Conservation (phyloP, 2,888 invertebrate genomes). For the Branchinecta sandiegonensis region DNA sequence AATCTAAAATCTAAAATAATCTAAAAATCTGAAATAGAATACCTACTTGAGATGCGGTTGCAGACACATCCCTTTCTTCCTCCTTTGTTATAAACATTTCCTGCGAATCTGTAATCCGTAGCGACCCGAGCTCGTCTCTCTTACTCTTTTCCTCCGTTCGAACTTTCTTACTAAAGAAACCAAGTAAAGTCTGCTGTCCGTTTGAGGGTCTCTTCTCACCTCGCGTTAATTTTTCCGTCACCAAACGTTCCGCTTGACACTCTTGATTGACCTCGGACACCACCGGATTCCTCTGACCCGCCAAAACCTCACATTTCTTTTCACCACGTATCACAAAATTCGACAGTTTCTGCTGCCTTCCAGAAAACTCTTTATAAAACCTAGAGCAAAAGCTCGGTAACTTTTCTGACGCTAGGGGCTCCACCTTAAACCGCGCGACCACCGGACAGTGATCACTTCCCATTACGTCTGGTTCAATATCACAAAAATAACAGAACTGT, state of each 20-base stretch:
- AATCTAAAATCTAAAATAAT: too few relatives aligned
- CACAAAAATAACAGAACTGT: slow-evolving; percentile 30
- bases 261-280: too few relatives aligned
- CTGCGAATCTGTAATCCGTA: background rate
- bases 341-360: slow-evolving; percentile 32
- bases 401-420: slow-evolving; percentile 30
- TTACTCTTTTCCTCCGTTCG: background rate
- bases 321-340: background rate
- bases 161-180: background rate
- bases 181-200: slow-evolving; percentile 1
- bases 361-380: slow-evolving; percentile 38
- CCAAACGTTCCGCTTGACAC: too few relatives aligned
- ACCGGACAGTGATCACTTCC: slow-evolving; percentile 43
- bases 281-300: too few relatives aligned
- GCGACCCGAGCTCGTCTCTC: background rate
- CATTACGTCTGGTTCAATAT: slow-evolving; percentile 30
- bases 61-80: background rate
- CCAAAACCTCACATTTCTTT: background rate
- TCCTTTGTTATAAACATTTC: background rate
- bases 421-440: slow-evolving; percentile 30
- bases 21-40: background rate
- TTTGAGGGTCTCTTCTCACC: background rate
- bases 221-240: background rate
- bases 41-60: background rate
- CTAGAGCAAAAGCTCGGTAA: slow-evolving; percentile 36